Base-by-base conservation (phyloP, 2,888 invertebrate species). In the Oscheius myriophilus region DNA sequence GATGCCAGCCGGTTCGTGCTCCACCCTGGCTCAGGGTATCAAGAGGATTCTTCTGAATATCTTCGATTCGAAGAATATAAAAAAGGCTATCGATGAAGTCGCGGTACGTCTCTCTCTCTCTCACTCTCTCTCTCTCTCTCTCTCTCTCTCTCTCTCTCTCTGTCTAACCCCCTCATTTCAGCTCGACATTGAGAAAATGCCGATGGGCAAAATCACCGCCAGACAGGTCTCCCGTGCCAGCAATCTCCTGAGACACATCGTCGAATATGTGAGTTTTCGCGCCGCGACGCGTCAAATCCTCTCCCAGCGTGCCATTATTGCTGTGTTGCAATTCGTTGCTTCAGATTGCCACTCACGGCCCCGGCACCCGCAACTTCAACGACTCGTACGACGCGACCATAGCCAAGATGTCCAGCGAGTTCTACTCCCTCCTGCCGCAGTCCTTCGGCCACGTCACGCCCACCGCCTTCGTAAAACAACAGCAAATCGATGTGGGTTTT, bases 121-220 rank as follows among this genome's bases (percentile, higher is more conserved):
- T 33, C 33, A 9, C 33, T 33, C 33, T 33, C 33, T 33, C 33
- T 33, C 33, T 33, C 33, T 33, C 33, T 33, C 33, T 33, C 33
- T 33, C 33, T 33, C 33, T 33, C 33, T 33, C 33, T 33, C 33
- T 33, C 33, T 33, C 33, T 18, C 16, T 12, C 25, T 59, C 21
- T 41, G 21, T 11, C 14, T 57, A 41, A 57, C 26, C 33, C 33
- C 33, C 11, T 18, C 12, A 41, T 43, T 67, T 26, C 51, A 89
- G 89, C 88, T 98, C 79, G 97, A 98, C 87, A 91, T 93, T 82
- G 94, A 95, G 75, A 96, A 97, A 89, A 96, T 98, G 97, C 98
- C 98, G 0, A 89, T 98, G 14, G 98, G 97, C 23, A 97, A 97
- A 88, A 88, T 98, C 14, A 95, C 95, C 1, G 92, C 93, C 86